Percentiles rank a stretch among this genome's conserved stretches.
Conservation (phyloP, 2,797 vertebrate species). For the Pseudotriccus pelzelni region DNA sequence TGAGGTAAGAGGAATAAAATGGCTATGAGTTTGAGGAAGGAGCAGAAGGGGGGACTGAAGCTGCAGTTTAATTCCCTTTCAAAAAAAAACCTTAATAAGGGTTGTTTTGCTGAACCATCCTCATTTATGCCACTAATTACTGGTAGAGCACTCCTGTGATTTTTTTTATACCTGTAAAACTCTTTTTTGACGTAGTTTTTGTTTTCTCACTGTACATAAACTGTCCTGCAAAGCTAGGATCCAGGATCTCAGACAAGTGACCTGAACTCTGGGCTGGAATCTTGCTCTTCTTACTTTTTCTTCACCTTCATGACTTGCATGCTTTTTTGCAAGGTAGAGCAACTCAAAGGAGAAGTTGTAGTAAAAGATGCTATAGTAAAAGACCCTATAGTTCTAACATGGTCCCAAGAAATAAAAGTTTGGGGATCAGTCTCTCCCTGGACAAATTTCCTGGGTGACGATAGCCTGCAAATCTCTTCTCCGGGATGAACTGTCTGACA, state of each 20-base stretch:
- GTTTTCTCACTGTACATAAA: not conserved
- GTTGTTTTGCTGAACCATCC: not conserved
- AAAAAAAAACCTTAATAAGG: not conserved
- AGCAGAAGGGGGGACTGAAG: rapidly evolving
- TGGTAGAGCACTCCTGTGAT: not conserved
- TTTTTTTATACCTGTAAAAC: not conserved
- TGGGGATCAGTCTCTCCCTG: not conserved
- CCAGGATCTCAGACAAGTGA: not conserved
- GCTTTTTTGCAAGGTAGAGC: not conserved
- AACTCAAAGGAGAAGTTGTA: not conserved
- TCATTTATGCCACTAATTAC: not conserved
- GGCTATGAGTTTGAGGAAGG: not conserved
- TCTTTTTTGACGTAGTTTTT: not conserved
- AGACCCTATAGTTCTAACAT: not conserved
- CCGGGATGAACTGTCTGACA: not conserved
- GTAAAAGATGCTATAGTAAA: not conserved
- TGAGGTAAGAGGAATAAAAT: not conserved
- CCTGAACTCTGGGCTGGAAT: not conserved
- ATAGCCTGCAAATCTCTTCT: not conserved
- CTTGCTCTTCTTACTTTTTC: not conserved
- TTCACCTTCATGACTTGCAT: not conserved
- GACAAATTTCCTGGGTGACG: not conserved
- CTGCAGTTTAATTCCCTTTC: not conserved
- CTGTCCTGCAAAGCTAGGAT: not conserved
- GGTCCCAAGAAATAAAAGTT: not conserved